These are phyloP conservation scores for Brachyrhaphis roseni DNA, from an alignment of 2,797 vertebrate species.

Conservation along the genomic window DNA sequence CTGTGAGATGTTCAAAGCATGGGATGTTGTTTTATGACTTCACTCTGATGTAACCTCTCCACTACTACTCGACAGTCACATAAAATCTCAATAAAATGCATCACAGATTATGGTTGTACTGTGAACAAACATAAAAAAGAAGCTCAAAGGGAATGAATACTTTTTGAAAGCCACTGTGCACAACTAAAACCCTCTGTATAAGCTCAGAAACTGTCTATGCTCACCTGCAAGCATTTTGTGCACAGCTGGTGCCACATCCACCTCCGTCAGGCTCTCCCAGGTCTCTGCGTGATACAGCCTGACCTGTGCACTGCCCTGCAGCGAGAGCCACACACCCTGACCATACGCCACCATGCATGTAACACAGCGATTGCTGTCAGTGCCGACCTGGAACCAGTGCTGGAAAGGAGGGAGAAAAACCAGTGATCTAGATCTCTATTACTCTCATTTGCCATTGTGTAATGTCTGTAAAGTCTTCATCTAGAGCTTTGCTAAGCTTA, in stretches of 20 bases:
- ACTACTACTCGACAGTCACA: not conserved
- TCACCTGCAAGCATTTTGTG: slow-evolving; percentile 98
- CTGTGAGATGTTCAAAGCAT: not conserved
- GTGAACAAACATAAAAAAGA: not conserved
- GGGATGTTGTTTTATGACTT: not conserved
- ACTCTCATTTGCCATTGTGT: not conserved
- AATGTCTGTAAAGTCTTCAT: not conserved
- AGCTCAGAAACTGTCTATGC: slow-evolving; percentile 51
- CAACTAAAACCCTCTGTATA: not conserved
- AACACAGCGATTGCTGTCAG: slow-evolving; percentile 90
- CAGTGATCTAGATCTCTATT: not conserved
- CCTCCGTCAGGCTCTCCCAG: slow-evolving; percentile 92
- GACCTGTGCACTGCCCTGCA: slow-evolving; percentile 95
- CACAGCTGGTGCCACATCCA: slow-evolving; percentile 94
- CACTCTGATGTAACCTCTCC: not conserved
- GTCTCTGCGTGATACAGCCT: slow-evolving; percentile 91
- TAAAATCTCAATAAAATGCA: not conserved
- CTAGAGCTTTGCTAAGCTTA: slow-evolving; percentile 54
- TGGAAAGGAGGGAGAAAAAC: slow-evolving; percentile 44
- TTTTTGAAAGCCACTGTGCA: not conserved
- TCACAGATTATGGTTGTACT: not conserved
- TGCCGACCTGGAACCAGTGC: slow-evolving; percentile 91
- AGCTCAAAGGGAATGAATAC: not conserved
- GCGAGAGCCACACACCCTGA: slow-evolving; percentile 90
- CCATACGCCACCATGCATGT: slow-evolving; percentile 93